phyloP scores from a whole-genome alignment of 2,888 invertebrate species.

The Sycophila texana region DNA sequence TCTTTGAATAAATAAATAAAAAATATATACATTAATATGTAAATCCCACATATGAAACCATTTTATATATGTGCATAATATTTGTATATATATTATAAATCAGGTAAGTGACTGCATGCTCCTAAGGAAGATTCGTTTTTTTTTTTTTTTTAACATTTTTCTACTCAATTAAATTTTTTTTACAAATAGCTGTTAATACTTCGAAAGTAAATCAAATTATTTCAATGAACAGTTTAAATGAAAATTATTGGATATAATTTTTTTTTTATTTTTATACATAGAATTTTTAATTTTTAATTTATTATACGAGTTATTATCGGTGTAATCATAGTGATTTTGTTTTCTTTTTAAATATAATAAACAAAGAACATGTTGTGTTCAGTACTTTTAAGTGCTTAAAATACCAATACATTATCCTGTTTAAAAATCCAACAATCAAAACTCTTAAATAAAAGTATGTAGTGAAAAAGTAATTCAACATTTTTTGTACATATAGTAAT shows the following conservation, averaged over 20 bases:
- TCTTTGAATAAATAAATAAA: too few species aligned
- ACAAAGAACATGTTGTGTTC: too few species aligned
- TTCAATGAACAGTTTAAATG: not conserved
- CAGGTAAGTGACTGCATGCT: slow-evolving; percentile 42
- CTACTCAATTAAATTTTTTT: not conserved
- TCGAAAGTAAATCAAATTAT: not conserved
- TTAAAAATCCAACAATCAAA: too few species aligned
- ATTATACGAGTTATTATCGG: not conserved
- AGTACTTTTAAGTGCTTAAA: too few species aligned
- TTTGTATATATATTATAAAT: not conserved
- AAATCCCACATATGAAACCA: not conserved
- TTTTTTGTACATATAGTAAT: too few species aligned
- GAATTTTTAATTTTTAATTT: slow-evolving; percentile 1
- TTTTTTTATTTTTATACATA: slow-evolving; percentile 9
- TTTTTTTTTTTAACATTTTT: slow-evolving; percentile 7
- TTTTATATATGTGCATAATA: not conserved
- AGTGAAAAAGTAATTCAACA: too few species aligned
- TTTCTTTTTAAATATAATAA: too few species aligned
- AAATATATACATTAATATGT: not conserved
- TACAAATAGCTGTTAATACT: not conserved
- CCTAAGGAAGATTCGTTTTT: not conserved
- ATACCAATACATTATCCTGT: too few species aligned
- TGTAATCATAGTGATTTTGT: not conserved
- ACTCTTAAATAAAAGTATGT: too few species aligned
- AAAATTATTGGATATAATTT: not conserved